A percentile compares a stretch with the other conserved stretches of the same genome.
Evolutionary conservation across 2,113 vertebrate genomes (phyloP).

Genomic region (Chrysemys picta): DNA sequence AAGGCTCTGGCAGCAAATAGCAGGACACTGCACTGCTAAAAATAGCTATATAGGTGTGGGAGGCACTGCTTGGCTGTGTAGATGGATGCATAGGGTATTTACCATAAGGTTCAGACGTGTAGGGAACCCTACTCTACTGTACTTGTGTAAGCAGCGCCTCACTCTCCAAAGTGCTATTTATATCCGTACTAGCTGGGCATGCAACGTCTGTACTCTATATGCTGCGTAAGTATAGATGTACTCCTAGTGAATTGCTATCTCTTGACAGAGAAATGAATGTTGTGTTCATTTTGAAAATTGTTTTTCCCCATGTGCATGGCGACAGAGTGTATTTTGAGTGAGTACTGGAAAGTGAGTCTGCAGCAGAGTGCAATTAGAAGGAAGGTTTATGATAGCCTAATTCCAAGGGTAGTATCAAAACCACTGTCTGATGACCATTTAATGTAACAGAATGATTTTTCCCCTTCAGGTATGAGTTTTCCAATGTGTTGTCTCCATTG

Average conservation of each 20-base stretch:
- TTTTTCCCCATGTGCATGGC: rapidly evolving
- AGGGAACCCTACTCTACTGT: neutral
- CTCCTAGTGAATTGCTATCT: neutral
- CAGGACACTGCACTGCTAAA: neutral
- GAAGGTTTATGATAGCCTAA: neutral
- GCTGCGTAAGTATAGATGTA: neutral
- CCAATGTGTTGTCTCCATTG: neutral
- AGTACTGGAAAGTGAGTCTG: rapidly evolving
- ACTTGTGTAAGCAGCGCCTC: neutral
- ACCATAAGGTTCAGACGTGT: neutral
- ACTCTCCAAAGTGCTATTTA: neutral
- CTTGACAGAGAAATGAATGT: neutral
- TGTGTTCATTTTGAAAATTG: neutral
- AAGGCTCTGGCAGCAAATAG: neutral
- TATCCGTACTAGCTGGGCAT: neutral
- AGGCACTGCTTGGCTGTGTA: neutral
- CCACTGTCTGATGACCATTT: neutral
- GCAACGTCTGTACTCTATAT: neutral
- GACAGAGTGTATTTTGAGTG: rapidly evolving
- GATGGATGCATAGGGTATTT: neutral
- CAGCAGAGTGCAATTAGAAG: neutral
- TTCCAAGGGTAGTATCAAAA: neutral
- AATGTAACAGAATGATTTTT: rapidly evolving
- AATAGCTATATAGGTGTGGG: neutral
- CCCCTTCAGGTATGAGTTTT: rapidly evolving